phyloP scores from a whole-genome alignment of 1,140 invertebrate genomes.

The Sitophilus oryzae region DNA sequence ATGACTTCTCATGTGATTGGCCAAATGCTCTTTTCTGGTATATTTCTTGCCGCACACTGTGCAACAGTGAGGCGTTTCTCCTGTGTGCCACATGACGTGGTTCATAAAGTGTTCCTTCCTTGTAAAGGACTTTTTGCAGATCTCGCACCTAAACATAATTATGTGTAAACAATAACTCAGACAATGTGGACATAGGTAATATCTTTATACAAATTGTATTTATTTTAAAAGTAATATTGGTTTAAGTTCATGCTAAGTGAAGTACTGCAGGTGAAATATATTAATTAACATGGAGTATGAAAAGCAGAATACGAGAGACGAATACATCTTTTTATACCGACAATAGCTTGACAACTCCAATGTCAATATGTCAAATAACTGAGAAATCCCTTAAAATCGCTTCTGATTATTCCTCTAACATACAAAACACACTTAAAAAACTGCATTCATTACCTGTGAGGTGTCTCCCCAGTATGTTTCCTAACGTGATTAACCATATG shows the following conservation, averaged over 20 bases:
- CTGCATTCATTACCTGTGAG: constrained; percentile 48
- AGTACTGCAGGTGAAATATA: too few relatives aligned
- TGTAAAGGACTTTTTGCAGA: constrained; percentile 63
- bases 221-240: too few relatives aligned
- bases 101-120: constrained; percentile 64
- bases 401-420: too few relatives aligned
- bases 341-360: background rate
- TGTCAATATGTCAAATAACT: background rate
- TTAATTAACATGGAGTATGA: too few relatives aligned
- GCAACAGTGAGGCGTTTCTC: constrained; percentile 68
- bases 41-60: constrained; percentile 71
- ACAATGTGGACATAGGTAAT: too few relatives aligned
- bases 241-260: too few relatives aligned
- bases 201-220: too few relatives aligned
- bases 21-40: constrained; percentile 69
- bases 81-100: constrained; percentile 60
- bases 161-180: background rate
- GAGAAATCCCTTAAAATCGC: too few relatives aligned
- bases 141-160: constrained; percentile 50
- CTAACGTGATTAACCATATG: constrained; percentile 61
- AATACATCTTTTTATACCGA: background rate
- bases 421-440: background rate
- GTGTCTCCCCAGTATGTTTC: constrained; percentile 68
- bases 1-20: constrained; percentile 71
- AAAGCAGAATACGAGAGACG: background rate